Conservation (phyloP, 1,140 invertebrate species). For the Bombus waltoni region DNA sequence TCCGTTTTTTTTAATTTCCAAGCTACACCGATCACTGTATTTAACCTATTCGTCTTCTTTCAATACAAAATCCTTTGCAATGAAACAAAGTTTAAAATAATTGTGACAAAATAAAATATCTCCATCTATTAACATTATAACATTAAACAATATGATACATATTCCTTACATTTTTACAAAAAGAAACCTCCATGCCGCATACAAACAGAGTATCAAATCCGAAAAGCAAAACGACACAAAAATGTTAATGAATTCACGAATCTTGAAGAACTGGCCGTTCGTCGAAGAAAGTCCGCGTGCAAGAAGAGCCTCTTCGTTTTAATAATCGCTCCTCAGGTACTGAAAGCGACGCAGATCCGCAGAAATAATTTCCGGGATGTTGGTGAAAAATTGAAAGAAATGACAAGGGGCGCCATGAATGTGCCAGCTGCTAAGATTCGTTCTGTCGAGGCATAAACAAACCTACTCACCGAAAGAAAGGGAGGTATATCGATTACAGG, state of each 20-base stretch:
- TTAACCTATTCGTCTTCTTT: background rate
- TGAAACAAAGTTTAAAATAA: background rate
- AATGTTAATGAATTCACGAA: background rate
- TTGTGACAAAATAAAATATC: too few relatives aligned
- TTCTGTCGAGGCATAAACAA: slow-evolving; percentile 55
- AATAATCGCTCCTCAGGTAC: background rate
- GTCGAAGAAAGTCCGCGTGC: background rate
- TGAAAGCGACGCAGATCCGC: slow-evolving; percentile 35
- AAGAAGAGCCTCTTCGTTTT: background rate
- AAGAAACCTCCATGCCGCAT: too few relatives aligned
- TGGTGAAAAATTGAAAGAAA: slow-evolving; percentile 45
- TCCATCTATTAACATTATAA: background rate
- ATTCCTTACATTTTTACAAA: background rate
- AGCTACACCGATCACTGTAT: background rate
- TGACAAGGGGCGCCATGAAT: slow-evolving; percentile 36
- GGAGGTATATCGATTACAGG: slow-evolving; percentile 68
- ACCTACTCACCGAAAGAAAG: slow-evolving; percentile 21
- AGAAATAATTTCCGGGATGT: slow-evolving; percentile 38
- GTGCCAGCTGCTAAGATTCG: slow-evolving; percentile 35
- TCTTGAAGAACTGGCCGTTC: background rate
- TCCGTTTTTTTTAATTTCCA: background rate
- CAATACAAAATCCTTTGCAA: background rate
- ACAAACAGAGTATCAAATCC: too few relatives aligned
- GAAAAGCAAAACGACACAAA: too few relatives aligned
- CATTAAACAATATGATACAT: background rate